Percentiles rank a stretch among this genome's conserved stretches.
Conservation (phyloP, 2,888 invertebrate genomes). For the Synergus itoensis region DNA sequence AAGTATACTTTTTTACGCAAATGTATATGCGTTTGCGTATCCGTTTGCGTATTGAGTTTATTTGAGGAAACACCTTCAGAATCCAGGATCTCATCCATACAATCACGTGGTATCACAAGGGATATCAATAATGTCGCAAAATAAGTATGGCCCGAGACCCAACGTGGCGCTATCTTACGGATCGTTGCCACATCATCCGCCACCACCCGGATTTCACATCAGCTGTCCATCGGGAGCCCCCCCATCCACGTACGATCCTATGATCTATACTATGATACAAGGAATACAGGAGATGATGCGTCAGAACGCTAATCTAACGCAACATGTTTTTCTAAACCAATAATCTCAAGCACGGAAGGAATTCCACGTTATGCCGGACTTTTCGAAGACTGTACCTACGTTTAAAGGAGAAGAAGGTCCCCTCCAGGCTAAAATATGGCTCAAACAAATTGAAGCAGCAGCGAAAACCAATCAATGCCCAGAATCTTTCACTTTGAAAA, state of each 20-base stretch:
- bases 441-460: constrained; percentile 50
- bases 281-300: not conserved
- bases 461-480: constrained; percentile 48
- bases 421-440: constrained; percentile 49
- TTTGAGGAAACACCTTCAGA: too few species aligned
- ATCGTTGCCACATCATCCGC: not conserved
- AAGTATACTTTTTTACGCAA: too few species aligned
- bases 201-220: not conserved
- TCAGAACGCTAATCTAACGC: constrained; percentile 6
- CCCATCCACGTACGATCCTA: not conserved
- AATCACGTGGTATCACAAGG: not conserved
- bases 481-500: constrained; percentile 48
- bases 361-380: constrained; percentile 54
- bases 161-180: not conserved
- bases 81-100: not conserved
- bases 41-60: too few species aligned
- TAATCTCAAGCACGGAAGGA: not conserved
- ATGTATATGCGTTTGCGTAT: too few species aligned
- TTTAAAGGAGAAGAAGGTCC: constrained; percentile 47
- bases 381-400: constrained; percentile 48
- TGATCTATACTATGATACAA: not conserved
- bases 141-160: not conserved
- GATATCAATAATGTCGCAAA: not conserved
- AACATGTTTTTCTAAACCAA: not conserved
- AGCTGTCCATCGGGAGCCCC: not conserved